Evolutionary conservation across 2,113 vertebrate species (phyloP).

Genomic region (Periophthalmodon schlosseri): DNA sequence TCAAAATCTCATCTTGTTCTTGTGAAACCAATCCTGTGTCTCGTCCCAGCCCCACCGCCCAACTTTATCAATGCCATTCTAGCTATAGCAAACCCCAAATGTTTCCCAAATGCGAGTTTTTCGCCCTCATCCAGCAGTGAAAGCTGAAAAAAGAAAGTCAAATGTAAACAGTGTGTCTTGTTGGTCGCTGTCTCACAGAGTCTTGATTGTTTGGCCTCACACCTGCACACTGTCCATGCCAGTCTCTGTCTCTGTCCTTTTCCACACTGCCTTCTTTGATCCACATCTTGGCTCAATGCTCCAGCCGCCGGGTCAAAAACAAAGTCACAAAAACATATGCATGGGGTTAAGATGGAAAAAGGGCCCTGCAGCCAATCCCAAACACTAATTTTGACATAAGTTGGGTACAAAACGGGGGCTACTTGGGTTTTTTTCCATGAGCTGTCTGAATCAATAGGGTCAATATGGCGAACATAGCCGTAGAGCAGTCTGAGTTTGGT

Average conservation of each 20-base stretch:
- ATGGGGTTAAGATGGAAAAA: constrained; percentile 20
- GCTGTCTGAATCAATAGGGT: constrained; percentile 18
- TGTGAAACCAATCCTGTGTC: too few relatives aligned
- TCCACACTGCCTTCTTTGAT: constrained; percentile 28
- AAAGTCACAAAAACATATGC: constrained; percentile 8
- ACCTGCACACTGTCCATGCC: constrained; percentile 10
- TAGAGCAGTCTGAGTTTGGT: background rate
- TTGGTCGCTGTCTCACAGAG: constrained; percentile 1
- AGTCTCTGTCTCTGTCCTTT: constrained; percentile 19
- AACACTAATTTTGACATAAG: constrained; percentile 5
- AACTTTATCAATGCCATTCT: background rate
- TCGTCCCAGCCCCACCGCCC: too few relatives aligned
- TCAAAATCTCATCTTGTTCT: too few relatives aligned
- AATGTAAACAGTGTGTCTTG: background rate
- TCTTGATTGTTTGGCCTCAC: background rate
- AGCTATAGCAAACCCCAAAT: background rate
- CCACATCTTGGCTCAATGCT: constrained; percentile 9
- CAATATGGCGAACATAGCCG: constrained; percentile 1
- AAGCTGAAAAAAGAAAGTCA: background rate
- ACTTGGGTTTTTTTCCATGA: constrained; percentile 3
- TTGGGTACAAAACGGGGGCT: constrained; percentile 3
- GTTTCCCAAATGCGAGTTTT: background rate
- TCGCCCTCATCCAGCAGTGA: background rate
- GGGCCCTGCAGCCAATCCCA: background rate
- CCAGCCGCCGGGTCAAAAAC: constrained; percentile 24